Evolutionary conservation across 2,888 invertebrate genomes (phyloP).

Genomic region (Oscheius onirici): DNA sequence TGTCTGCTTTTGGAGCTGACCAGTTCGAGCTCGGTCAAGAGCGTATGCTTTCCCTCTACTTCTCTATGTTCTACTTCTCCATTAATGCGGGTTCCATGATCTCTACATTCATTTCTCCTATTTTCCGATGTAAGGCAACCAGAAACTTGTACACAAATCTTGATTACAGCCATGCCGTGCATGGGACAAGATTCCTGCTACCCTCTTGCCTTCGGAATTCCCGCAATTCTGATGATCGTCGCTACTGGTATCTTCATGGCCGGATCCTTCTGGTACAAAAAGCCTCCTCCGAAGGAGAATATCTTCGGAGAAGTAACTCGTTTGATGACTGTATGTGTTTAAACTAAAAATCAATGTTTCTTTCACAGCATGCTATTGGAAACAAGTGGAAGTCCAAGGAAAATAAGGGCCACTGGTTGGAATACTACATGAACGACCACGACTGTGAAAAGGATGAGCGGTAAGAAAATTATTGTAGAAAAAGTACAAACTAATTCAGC

Average conservation of each 20-base stretch:
- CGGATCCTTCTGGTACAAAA: conserved; percentile 83
- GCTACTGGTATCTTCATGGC: conserved; percentile 84
- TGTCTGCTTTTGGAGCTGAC: conserved; percentile 75
- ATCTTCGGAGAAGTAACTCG: conserved; percentile 82
- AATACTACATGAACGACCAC: conserved; percentile 63
- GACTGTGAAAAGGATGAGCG: conserved; percentile 50
- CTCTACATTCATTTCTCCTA: conserved; percentile 86
- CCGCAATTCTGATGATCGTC: conserved; percentile 85
- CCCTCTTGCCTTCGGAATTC: conserved; percentile 88
- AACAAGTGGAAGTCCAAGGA: conserved; percentile 50
- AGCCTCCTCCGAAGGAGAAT: conserved; percentile 85
- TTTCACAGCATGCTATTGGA: conserved; percentile 56
- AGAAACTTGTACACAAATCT: too few relatives aligned
- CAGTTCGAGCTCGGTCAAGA: conserved; percentile 75
- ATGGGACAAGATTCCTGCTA: conserved; percentile 79
- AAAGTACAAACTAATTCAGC: conserved; percentile 1
- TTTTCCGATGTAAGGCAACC: conserved; percentile 69
- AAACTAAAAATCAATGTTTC: neutral
- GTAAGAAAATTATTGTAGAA: too few relatives aligned
- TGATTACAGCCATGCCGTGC: conserved; percentile 54
- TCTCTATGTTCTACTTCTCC: conserved; percentile 92
- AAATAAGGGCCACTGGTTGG: conserved; percentile 63
- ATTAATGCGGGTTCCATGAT: conserved; percentile 89
- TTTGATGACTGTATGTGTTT: conserved; percentile 81
- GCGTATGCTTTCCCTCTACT: conserved; percentile 84